Evolutionary conservation across 2,888 invertebrate genomes (phyloP).

Genomic region (Deilephila porcellus): DNA sequence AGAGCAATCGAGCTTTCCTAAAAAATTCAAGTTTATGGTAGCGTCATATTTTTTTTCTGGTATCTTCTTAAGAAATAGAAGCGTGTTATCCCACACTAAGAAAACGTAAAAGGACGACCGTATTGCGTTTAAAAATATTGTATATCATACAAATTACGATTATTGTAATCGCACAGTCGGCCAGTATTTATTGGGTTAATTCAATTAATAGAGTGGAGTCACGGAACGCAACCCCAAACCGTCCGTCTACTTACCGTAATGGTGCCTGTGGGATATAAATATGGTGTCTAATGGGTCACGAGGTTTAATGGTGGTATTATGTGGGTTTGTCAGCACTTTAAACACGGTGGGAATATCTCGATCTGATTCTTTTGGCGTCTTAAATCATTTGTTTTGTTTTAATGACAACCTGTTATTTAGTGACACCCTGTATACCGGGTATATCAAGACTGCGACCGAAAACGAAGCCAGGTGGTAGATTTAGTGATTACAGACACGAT

Average conservation of each 20-base stretch:
- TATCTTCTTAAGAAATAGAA: not conserved
- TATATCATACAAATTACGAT: conserved; percentile 78
- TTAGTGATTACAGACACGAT: too few relatives aligned
- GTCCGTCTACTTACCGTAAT: conserved; percentile 44
- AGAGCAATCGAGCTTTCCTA: too few relatives aligned
- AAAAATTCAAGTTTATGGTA: too few relatives aligned
- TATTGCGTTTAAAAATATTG: conserved; percentile 78
- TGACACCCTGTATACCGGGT: too few relatives aligned
- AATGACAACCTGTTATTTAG: not conserved
- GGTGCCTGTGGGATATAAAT: conserved; percentile 36
- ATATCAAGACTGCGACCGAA: too few relatives aligned
- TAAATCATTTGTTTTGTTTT: not conserved
- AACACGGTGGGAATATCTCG: not conserved
- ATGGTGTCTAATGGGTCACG: conserved; percentile 38
- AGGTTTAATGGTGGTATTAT: conserved; percentile 36
- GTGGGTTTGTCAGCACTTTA: conserved; percentile 17
- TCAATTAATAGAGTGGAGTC: conserved; percentile 75
- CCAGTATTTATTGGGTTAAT: conserved; percentile 73
- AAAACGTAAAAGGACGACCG: conserved; percentile 54
- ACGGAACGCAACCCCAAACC: conserved; percentile 57
- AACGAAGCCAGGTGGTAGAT: too few relatives aligned
- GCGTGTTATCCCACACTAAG: conserved; percentile 27
- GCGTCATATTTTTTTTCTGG: too few relatives aligned
- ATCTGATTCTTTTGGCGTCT: not conserved
- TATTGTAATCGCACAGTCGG: conserved; percentile 64